Conservation (phyloP, 2,113 vertebrate genomes). For the Capreolus pygargus region DNA sequence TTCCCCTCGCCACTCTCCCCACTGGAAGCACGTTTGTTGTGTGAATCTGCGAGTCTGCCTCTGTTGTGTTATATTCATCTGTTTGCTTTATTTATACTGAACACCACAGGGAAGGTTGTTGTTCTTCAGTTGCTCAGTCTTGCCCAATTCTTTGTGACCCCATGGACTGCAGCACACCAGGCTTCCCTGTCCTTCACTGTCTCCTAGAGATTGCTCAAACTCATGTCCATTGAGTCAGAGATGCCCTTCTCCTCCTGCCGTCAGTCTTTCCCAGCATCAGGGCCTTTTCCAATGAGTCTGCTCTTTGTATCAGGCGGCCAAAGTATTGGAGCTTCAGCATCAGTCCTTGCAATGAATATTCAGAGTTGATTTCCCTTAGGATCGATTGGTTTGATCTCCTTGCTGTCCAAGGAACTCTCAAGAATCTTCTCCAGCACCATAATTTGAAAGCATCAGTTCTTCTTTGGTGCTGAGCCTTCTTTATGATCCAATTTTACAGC, state of each 20-base stretch:
- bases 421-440: not conserved
- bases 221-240: not conserved
- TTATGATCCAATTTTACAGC: not conserved
- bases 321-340: not conserved
- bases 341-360: not conserved
- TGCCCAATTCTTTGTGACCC: not conserved
- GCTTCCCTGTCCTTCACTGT: not conserved
- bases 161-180: not conserved
- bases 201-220: not conserved
- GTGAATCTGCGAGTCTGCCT: not conserved
- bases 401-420: not conserved
- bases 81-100: not conserved
- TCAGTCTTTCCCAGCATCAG: not conserved
- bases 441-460: not conserved
- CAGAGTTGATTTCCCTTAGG: not conserved
- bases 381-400: not conserved
- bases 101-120: not conserved
- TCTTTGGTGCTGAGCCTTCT: not conserved
- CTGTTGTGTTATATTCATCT: not conserved
- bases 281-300: not conserved
- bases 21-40: not conserved
- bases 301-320: not conserved
- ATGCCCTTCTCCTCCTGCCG: not conserved
- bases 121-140: not conserved
- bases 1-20: not conserved